Evolutionary conservation across 2,113 vertebrate genomes (phyloP), one percentile per base, ranked within the genome.

Genomic region (Zapornia atra): DNA sequence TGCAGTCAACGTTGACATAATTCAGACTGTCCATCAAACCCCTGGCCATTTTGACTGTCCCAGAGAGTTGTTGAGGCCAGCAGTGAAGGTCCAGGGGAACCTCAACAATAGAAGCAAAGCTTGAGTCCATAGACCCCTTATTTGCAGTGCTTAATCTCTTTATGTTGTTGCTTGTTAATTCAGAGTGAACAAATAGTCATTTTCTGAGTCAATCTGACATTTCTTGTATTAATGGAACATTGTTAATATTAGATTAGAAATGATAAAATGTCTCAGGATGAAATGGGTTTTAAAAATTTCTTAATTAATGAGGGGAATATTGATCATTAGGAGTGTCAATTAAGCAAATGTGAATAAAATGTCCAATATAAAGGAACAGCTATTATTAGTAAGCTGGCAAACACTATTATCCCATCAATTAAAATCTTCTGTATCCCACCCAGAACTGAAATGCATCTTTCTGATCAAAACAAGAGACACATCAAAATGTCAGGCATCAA

Each of bases 291-390:
- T 95, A 33, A 8, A 68, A 70, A 94, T 73, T 75, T 92, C 29
- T 82, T 92, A 92, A 95, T 94, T 89, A 96, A 95, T 94, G 69
- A 82, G 60, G 33, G 44, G 85, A 93, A 83, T 95, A 77, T 92
- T 95, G 80, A 86, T 91, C 79, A 88, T 91, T 94, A 96, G 66
- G n/a, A 36, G 20, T 86, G 64, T 90, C 65, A 95, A 40, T 84
- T 96, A 96, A 96, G 76, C 48, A 95, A 89, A 94, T 93, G 81
- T 50, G 68, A 61, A 81, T 94, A 79, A 92, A 92, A 90, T 65
- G 33, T 64, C 77, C 79, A 86, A 88, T 92, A 86, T 40, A 93
- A 93, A 91, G 80, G 80, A 92, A 69, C 44, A 92, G 36, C 65
- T 88, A 86, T 92, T 84, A 93, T 86, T 93, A 87, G 34, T 65